Evolutionary conservation across 2,888 invertebrate species (phyloP).

Genomic region (Ecdyonurus torrentis): DNA sequence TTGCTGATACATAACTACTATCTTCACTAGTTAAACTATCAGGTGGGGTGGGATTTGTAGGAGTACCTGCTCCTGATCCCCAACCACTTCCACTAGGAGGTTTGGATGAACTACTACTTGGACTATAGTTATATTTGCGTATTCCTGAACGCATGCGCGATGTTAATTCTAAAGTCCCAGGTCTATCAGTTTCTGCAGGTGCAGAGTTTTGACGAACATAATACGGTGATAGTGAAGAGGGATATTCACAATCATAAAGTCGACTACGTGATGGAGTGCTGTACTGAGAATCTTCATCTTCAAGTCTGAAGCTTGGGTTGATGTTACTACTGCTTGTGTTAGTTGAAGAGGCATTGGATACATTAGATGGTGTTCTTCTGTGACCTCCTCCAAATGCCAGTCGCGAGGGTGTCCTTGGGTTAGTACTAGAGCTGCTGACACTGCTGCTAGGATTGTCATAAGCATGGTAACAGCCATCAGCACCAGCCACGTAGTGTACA

Average conservation of each 20-base stretch:
- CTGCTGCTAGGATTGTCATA: constrained; percentile 37
- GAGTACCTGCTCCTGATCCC: constrained; percentile 43
- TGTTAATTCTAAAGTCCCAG: constrained; percentile 38
- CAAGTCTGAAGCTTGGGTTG: constrained; percentile 43
- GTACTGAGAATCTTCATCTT: constrained; percentile 34
- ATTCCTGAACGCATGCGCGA: constrained; percentile 61
- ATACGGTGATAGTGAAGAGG: constrained; percentile 15
- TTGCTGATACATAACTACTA: constrained; percentile 74
- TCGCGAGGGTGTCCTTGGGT: constrained; percentile 6
- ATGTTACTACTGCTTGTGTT: constrained; percentile 38
- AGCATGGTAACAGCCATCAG: constrained; percentile 16
- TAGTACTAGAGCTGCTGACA: constrained; percentile 22
- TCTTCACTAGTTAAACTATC: constrained; percentile 76
- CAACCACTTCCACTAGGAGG: constrained; percentile 39
- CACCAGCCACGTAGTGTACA: background rate
- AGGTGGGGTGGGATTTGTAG: constrained; percentile 71
- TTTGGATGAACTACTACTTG: constrained; percentile 19
- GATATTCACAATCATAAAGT: constrained; percentile 22
- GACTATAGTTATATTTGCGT: constrained; percentile 42
- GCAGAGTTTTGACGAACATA: constrained; percentile 19
- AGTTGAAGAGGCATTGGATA: constrained; percentile 41
- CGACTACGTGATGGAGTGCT: constrained; percentile 28
- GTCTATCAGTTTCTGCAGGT: constrained; percentile 31
- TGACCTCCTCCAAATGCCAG: constrained; percentile 31
- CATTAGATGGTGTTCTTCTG: constrained; percentile 61